Conservation (phyloP, 2,797 vertebrate species). For the Amphiprion clarkii region DNA sequence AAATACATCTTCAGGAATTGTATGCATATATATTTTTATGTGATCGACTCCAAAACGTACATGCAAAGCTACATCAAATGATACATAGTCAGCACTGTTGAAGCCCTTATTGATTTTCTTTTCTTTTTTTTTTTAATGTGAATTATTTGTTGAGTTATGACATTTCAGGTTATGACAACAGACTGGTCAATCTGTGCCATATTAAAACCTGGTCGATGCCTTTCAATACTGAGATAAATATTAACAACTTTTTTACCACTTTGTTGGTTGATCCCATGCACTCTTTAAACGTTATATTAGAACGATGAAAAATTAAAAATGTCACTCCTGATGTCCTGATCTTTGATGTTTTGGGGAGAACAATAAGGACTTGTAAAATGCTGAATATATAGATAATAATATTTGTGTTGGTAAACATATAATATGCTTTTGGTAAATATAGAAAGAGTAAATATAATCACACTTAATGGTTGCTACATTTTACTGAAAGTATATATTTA, state of each 20-base stretch:
- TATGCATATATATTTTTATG: constrained; percentile 84
- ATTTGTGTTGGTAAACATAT: constrained; percentile 52
- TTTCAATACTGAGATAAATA: neutral
- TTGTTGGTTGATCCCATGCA: neutral
- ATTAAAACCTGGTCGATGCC: constrained; percentile 5
- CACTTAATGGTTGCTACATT: constrained; percentile 50
- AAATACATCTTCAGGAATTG: constrained; percentile 85
- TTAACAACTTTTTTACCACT: neutral
- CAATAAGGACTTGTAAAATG: constrained; percentile 75
- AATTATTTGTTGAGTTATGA: neutral
- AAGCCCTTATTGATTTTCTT: constrained; percentile 71
- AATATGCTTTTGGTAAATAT: constrained; percentile 46
- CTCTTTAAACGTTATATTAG: neutral
- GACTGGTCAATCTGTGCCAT: constrained; percentile 77
- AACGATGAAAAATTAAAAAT: neutral
- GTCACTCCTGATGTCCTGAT: neutral
- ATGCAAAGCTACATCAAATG: constrained; percentile 75
- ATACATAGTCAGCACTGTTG: constrained; percentile 68
- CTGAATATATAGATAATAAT: constrained; percentile 61
- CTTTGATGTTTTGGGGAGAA: neutral
- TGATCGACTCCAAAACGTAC: constrained; percentile 80
- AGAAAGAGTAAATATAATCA: constrained; percentile 65
- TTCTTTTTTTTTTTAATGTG: too few relatives aligned
- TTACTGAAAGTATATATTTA: constrained; percentile 24
- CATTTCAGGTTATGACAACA: constrained; percentile 50